Evolutionary conservation across 2,797 vertebrate genomes (phyloP).

Genomic region (Steatocranus sp.): DNA sequence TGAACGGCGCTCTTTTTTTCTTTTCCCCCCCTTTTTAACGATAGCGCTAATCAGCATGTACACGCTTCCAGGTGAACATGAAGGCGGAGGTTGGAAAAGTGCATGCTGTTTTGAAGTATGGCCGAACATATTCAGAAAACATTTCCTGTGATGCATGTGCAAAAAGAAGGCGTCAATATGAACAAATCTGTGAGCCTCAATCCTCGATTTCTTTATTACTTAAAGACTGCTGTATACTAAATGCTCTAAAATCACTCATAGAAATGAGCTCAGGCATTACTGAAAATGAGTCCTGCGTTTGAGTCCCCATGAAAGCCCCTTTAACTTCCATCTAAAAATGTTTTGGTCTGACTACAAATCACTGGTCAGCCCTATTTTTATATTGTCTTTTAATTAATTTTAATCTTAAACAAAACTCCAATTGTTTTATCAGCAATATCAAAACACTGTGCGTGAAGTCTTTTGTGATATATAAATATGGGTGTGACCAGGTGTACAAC

Average conservation of each 20-base stretch:
- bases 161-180: neutral
- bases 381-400: neutral
- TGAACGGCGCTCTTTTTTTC: neutral
- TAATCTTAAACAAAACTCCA: neutral
- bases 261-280: neutral
- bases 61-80: neutral
- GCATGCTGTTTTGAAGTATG: neutral
- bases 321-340: neutral
- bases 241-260: neutral
- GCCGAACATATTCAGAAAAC: neutral
- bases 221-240: accelerated
- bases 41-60: neutral
- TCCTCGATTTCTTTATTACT: neutral
- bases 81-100: neutral
- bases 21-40: accelerated
- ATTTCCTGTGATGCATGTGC: neutral
- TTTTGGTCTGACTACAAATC: neutral
- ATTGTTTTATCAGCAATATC: accelerated
- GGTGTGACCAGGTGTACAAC: neutral
- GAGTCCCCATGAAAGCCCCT: neutral
- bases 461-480: neutral
- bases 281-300: neutral
- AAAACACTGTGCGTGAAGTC: accelerated
- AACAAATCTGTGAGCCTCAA: neutral
- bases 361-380: neutral